Conservation (phyloP, 1,140 invertebrate species). For the Drosophila carrolli region DNA sequence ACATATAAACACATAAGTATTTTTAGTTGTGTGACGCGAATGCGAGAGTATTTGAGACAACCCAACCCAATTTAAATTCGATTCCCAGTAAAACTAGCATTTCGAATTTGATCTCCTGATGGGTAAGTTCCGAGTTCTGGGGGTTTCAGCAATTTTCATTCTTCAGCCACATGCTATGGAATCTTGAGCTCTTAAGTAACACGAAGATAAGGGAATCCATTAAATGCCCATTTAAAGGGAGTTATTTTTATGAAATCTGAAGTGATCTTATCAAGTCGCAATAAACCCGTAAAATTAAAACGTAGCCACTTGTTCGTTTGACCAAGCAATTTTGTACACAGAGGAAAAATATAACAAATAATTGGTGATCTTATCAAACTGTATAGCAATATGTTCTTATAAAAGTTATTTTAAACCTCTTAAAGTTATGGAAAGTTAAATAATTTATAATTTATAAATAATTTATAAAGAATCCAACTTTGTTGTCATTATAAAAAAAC, state of each 20-base stretch:
- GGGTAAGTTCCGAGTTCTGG: conserved; percentile 29
- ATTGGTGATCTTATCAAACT: background rate
- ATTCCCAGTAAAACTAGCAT: conserved; percentile 38
- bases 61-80: conserved; percentile 23
- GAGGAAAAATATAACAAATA: background rate
- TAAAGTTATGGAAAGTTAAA: too few relatives aligned
- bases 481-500: too few relatives aligned
- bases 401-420: too few relatives aligned
- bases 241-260: conserved; percentile 64
- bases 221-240: conserved; percentile 67
- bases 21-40: conserved; percentile 16
- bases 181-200: conserved; percentile 10
- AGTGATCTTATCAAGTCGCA: conserved; percentile 16
- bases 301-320: conserved; percentile 35
- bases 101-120: conserved; percentile 46
- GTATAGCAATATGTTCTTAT: too few relatives aligned
- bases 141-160: conserved; percentile 7
- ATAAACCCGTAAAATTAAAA: conserved; percentile 44
- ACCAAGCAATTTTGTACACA: conserved; percentile 3
- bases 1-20: conserved; percentile 21
- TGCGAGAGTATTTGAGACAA: conserved; percentile 12
- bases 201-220: conserved; percentile 65
- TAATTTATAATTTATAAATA: too few relatives aligned
- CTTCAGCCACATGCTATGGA: conserved; percentile 15
- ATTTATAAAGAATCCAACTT: too few relatives aligned